phyloP scores from a whole-genome alignment of 2,888 invertebrate species.

The Trissoscelio sp. region DNA sequence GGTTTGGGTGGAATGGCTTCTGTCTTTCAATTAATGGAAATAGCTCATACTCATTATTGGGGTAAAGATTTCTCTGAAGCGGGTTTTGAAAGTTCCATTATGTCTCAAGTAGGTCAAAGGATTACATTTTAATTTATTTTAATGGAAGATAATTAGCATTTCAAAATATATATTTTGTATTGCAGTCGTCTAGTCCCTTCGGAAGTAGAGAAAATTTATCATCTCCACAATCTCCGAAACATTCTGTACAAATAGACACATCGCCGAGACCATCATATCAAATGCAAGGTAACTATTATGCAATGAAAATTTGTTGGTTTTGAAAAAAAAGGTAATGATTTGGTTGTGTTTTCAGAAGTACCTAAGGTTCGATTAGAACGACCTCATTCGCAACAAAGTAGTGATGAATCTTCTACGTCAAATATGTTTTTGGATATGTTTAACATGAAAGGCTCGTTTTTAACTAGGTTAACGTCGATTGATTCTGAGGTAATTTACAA shows the following conservation, averaged over 20 bases:
- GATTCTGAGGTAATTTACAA: conserved; percentile 90
- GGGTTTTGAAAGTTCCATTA: conserved; percentile 83
- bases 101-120: conserved; percentile 83
- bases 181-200: conserved; percentile 87
- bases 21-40: conserved; percentile 98
- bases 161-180: not conserved
- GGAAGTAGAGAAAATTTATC: conserved; percentile 88
- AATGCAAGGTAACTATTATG: conserved; percentile 68
- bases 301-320: not conserved
- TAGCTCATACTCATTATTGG: conserved; percentile 99
- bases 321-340: not conserved
- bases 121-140: not conserved
- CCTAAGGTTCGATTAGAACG: conserved; percentile 86
- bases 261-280: conserved; percentile 87
- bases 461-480: conserved; percentile 94
- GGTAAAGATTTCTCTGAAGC: conserved; percentile 90
- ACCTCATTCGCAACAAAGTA: conserved; percentile 85
- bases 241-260: conserved; percentile 82
- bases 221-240: conserved; percentile 86
- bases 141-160: not conserved
- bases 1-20: conserved; percentile 99
- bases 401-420: conserved; percentile 89
- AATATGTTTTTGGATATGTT: conserved; percentile 98
- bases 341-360: conserved; percentile 81
- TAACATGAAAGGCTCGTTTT: conserved; percentile 94